Percentiles rank a stretch among this genome's conserved stretches.
Conservation (phyloP, 2,113 vertebrate species). For the Xenopus laevis region DNA sequence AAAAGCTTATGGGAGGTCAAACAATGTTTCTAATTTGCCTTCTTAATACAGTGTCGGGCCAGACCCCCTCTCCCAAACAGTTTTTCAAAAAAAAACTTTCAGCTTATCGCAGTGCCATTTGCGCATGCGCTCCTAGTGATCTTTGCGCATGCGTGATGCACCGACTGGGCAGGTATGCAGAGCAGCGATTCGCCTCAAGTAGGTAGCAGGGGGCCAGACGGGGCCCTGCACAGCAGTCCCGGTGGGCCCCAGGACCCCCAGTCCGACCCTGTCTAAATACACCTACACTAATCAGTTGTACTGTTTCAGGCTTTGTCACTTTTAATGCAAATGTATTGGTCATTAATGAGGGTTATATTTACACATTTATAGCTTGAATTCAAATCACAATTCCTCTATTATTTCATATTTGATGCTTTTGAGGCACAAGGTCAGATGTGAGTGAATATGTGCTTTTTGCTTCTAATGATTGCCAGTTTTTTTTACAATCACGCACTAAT, state of each 20-base stretch:
- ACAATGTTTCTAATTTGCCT: conserved; percentile 1
- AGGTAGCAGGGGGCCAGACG: too few species aligned
- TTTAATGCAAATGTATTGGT: conserved; percentile 33
- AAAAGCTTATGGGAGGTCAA: conserved; percentile 13
- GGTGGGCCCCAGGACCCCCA: too few species aligned
- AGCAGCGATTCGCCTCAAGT: too few species aligned
- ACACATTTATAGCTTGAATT: conserved; percentile 23
- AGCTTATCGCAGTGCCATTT: too few species aligned
- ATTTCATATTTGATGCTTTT: conserved; percentile 56
- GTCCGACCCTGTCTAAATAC: too few species aligned
- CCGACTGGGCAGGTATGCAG: too few species aligned
- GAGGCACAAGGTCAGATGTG: conserved; percentile 75
- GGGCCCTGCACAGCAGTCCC: too few species aligned
- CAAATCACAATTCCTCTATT: conserved; percentile 10
- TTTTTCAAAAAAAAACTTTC: too few species aligned
- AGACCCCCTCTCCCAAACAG: too few species aligned
- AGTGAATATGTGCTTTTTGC: conserved; percentile 71
- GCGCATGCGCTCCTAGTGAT: too few species aligned
- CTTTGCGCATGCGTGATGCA: too few species aligned
- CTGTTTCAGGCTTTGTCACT: conserved; percentile 8
- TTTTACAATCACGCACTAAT: conserved; percentile 70
- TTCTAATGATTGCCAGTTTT: conserved; percentile 68
- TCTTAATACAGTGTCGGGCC: too few species aligned
- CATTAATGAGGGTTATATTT: conserved; percentile 15
- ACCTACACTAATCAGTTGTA: conserved; percentile 59